Percentiles rank a stretch among this genome's conserved stretches.
phyloP scores from a whole-genome alignment of 2,113 vertebrate genomes.

The Halichoeres trimaculatus region DNA sequence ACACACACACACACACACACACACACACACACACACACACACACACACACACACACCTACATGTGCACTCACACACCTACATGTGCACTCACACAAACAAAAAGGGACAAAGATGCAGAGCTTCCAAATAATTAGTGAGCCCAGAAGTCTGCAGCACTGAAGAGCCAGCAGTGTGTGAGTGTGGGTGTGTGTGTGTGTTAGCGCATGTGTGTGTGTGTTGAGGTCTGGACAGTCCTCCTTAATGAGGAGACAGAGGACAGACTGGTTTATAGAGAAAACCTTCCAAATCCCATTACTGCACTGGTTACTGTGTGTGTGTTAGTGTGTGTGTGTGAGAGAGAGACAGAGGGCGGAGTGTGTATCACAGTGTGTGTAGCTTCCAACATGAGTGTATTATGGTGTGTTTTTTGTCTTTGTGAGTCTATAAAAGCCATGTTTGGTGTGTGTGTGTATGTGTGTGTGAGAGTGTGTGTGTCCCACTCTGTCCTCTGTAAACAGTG shows the following conservation, averaged over 20 bases:
- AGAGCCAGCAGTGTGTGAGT: constrained; percentile 48
- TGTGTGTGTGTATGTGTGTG: constrained; percentile 25
- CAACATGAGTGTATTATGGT: constrained; percentile 1
- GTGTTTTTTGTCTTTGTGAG: constrained; percentile 41
- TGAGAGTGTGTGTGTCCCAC: constrained; percentile 57
- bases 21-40: constrained; percentile 4
- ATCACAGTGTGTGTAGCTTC: background rate
- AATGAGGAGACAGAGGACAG: constrained; percentile 72
- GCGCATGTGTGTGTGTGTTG: constrained; percentile 33
- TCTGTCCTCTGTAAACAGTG: constrained; percentile 73
- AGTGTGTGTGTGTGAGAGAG: background rate
- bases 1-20: background rate
- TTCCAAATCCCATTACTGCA: constrained; percentile 78
- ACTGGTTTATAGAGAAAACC: constrained; percentile 73
- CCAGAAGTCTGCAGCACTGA: constrained; percentile 55
- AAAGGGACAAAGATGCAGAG: constrained; percentile 36
- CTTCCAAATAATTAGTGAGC: constrained; percentile 70
- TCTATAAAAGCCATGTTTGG: constrained; percentile 11
- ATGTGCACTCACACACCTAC: constrained; percentile 24
- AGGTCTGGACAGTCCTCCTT: constrained; percentile 51
- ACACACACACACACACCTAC: constrained; percentile 38
- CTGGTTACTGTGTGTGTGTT: constrained; percentile 65
- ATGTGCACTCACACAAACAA: background rate
- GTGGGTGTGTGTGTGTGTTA: constrained; percentile 28
- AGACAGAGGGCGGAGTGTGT: background rate